phyloP scores from a whole-genome alignment of 2,888 invertebrate species.

The Exephanes ischioxanthus region DNA sequence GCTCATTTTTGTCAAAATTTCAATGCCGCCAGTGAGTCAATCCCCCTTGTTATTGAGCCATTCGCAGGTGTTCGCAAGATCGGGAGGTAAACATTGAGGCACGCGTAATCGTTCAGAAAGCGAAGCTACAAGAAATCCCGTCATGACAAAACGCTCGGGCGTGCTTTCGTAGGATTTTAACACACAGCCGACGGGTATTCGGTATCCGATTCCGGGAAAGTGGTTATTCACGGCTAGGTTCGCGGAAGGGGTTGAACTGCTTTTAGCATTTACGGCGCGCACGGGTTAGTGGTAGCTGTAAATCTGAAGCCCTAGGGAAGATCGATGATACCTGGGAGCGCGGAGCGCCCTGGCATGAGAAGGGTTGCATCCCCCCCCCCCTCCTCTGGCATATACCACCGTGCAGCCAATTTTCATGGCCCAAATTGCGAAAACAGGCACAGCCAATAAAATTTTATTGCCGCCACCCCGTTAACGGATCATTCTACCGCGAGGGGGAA shows the following conservation, averaged over 20 bases:
- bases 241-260: constrained; percentile 30
- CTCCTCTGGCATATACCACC: background rate
- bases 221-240: constrained; percentile 20
- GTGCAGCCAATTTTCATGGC: constrained; percentile 29
- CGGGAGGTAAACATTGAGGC: constrained; percentile 22
- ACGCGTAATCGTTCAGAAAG: background rate
- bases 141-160: background rate
- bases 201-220: constrained; percentile 25
- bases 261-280: constrained; percentile 18
- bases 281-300: constrained; percentile 18
- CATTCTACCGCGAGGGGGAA: constrained; percentile 16
- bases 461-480: constrained; percentile 31
- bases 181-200: background rate
- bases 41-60: background rate
- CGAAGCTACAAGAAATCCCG: background rate
- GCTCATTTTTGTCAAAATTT: background rate
- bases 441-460: constrained; percentile 61
- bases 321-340: constrained; percentile 1
- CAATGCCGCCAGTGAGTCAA: background rate
- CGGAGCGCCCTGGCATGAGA: background rate
- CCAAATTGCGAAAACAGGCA: constrained; percentile 48
- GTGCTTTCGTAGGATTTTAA: background rate
- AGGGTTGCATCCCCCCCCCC: background rate
- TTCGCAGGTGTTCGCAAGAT: background rate
- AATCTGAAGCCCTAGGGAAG: constrained; percentile 22